These are phyloP conservation scores for Caprella mutica DNA, from an alignment of 2,888 invertebrate genomes.

Conservation along the genomic window DNA sequence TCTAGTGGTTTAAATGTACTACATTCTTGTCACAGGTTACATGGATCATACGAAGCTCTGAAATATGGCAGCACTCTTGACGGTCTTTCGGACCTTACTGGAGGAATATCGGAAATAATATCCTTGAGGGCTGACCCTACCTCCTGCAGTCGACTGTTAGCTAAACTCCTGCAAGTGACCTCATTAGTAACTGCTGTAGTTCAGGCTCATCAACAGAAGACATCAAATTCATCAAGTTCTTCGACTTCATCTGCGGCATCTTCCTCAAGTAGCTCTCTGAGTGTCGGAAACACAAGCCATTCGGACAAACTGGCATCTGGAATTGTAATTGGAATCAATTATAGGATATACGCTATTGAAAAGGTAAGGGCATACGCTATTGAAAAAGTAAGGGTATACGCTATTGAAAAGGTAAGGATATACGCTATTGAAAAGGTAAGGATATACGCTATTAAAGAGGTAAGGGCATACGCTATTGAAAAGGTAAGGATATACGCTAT, in stretches of 20 bases:
- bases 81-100: constrained; percentile 75
- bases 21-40: constrained; percentile 51
- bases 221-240: background rate
- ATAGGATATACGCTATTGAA: constrained; percentile 60
- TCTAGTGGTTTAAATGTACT: too few species aligned
- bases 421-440: too few species aligned
- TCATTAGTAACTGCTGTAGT: constrained; percentile 71
- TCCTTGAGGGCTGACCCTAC: constrained; percentile 59
- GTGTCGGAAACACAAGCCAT: constrained; percentile 27
- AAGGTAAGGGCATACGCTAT: constrained; percentile 46
- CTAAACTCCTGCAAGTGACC: constrained; percentile 63
- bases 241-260: background rate
- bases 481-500: too few species aligned
- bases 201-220: constrained; percentile 39
- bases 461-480: too few species aligned
- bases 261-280: background rate
- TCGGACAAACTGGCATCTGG: constrained; percentile 54
- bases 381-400: too few species aligned
- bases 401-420: too few species aligned
- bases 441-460: too few species aligned
- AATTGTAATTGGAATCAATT: constrained; percentile 66
- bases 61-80: constrained; percentile 82
- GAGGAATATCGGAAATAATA: constrained; percentile 75
- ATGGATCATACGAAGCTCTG: constrained; percentile 83
- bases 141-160: constrained; percentile 54